Base-by-base conservation (phyloP, 2,797 vertebrate genomes). In the Champsocephalus esox region DNA sequence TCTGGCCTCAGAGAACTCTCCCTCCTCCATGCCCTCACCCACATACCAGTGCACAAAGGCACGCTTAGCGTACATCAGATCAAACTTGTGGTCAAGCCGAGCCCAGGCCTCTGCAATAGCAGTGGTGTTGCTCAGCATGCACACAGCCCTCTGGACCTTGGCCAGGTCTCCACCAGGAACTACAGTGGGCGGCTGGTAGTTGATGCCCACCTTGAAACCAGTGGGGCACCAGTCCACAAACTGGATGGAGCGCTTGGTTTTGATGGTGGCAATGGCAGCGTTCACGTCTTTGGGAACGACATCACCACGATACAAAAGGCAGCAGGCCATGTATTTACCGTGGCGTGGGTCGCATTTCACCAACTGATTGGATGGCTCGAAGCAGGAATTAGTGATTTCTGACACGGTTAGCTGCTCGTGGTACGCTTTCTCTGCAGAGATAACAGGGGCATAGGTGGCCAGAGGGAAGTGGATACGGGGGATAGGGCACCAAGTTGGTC, bases 1-100 rank as follows among this genome's bases (percentile, higher is more conserved):
- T 68, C 96, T 94, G 41, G 96, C 96, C 92, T 97, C 96, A 0
- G 96, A 97, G 92, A 97, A 97, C 93, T 97, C 96, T 0, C 96
- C 96, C 87, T 97, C 96, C 95, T 97, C 96, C 96, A 97, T 97
- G 54, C 96, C 96, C 92, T 97, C 96, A 79, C 96, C 96, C 76
- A 97, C 96, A 55, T 97, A 97, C 96, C 34, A 38, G 34, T 97
- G 96, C 62, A 97, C 96, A 75, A 97, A 97, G 73, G 96, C 96
- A 76, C 96, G 88, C 92, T 97, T 97, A 38, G 96, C 96, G 43
- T 96, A 97, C 96, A 97, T 97, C 91, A 97, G 95, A 73, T 97
- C 96, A 64, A 96, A 96, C 88, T 96, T 96, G 89, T 96, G 96
- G 90, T 96, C 96, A 32, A 96, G 94, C 14, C 96, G 94, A 73